Conservation (phyloP, 2,113 vertebrate genomes). For the Siniperca knerii region DNA sequence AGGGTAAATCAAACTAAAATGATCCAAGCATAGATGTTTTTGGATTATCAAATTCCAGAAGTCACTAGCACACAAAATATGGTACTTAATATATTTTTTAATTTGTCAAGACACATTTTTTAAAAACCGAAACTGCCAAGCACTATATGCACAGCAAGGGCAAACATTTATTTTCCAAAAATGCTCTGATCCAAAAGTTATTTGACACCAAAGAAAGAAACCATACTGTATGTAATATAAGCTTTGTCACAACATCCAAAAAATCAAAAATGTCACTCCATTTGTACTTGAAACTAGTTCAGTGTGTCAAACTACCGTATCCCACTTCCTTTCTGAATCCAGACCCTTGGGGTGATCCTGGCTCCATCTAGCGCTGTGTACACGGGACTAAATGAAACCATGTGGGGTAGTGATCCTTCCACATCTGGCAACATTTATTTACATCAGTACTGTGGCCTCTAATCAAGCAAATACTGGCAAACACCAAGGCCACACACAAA, state of each 20-base stretch:
- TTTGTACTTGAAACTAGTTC: slow-evolving; percentile 10
- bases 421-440: slow-evolving; percentile 81
- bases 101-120: not conserved
- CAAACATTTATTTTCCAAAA: not conserved
- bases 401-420: slow-evolving; percentile 36
- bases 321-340: not conserved
- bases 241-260: not conserved
- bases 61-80: slow-evolving; percentile 19
- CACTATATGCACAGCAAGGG: not conserved
- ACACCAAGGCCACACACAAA: slow-evolving; percentile 64
- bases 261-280: not conserved
- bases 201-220: not conserved
- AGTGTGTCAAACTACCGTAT: not conserved
- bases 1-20: slow-evolving; percentile 51
- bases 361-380: not conserved
- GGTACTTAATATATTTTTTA: slow-evolving; percentile 11
- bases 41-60: slow-evolving; percentile 18
- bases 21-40: slow-evolving; percentile 54
- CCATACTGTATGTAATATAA: not conserved
- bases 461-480: slow-evolving; percentile 73
- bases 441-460: slow-evolving; percentile 63
- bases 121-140: not conserved
- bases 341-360: slow-evolving; percentile 35
- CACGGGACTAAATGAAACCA: slow-evolving; percentile 59
- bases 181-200: not conserved